Conservation (phyloP, 2,113 vertebrate genomes). For the Ascaphus truei region DNA sequence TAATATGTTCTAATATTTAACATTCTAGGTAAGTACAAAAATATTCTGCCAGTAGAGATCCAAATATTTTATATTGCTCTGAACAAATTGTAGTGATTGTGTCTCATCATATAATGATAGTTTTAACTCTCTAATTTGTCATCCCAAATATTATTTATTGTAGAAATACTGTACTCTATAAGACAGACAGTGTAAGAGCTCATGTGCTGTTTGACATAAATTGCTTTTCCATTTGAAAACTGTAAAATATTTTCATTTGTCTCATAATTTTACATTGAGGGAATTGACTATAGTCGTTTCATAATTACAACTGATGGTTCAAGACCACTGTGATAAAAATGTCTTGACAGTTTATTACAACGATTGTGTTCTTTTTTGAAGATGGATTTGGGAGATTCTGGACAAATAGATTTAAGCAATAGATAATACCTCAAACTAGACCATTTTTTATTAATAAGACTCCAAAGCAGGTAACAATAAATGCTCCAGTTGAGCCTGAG, state of each 20-base stretch:
- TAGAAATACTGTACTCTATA: too few relatives aligned
- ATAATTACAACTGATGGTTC: slow-evolving; percentile 1
- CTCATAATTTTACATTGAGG: background rate
- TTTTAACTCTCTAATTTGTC: too few relatives aligned
- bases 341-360: background rate
- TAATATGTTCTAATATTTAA: too few relatives aligned
- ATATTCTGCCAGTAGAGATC: too few relatives aligned
- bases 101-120: too few relatives aligned
- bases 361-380: background rate
- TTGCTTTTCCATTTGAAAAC: background rate
- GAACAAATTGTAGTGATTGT: too few relatives aligned
- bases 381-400: background rate
- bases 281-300: background rate
- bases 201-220: too few relatives aligned
- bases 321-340: background rate
- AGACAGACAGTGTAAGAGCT: too few relatives aligned
- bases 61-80: too few relatives aligned
- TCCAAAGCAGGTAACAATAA: background rate
- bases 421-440: slow-evolving; percentile 4
- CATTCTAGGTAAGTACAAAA: too few relatives aligned
- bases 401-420: slow-evolving; percentile 11
- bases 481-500: background rate
- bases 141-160: too few relatives aligned
- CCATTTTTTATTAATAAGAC: slow-evolving; percentile 25
- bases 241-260: background rate